These are phyloP conservation scores for Metallyticus violacea DNA, from an alignment of 2,888 invertebrate species.

Conservation along the genomic window DNA sequence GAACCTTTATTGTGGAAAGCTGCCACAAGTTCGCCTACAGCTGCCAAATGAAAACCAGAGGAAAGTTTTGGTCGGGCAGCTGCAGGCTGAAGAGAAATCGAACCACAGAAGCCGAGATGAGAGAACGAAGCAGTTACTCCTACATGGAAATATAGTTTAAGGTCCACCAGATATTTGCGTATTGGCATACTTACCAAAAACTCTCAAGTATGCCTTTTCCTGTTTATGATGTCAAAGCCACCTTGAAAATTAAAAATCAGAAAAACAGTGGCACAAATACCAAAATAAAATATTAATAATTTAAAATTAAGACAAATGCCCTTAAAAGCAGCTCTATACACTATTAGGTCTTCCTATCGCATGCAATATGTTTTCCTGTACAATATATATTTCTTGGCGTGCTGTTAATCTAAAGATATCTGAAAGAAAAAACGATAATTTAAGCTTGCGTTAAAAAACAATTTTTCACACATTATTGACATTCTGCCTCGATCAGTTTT, in stretches of 20 bases:
- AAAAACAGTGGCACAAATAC: not conserved
- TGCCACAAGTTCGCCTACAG: not conserved
- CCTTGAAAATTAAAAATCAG: not conserved
- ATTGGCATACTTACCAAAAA: not conserved
- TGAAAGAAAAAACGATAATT: too few relatives aligned
- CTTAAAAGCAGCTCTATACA: too few relatives aligned
- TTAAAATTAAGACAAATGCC: too few relatives aligned
- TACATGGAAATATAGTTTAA: not conserved
- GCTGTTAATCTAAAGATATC: too few relatives aligned
- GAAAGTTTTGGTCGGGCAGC: not conserved
- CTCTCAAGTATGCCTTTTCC: not conserved
- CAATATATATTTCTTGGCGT: too few relatives aligned
- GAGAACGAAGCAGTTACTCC: not conserved
- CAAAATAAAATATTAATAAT: too few relatives aligned
- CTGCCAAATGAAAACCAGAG: not conserved
- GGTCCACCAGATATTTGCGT: not conserved
- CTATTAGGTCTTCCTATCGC: too few relatives aligned
- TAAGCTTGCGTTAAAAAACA: too few relatives aligned
- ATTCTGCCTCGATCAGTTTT: too few relatives aligned
- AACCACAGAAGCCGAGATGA: not conserved
- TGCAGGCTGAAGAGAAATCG: not conserved
- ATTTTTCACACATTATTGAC: too few relatives aligned
- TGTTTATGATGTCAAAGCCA: not conserved
- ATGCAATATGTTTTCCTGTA: too few relatives aligned
- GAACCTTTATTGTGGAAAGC: not conserved